phyloP scores from a whole-genome alignment of 2,113 vertebrate genomes.

The Psephotus haematonotus region DNA sequence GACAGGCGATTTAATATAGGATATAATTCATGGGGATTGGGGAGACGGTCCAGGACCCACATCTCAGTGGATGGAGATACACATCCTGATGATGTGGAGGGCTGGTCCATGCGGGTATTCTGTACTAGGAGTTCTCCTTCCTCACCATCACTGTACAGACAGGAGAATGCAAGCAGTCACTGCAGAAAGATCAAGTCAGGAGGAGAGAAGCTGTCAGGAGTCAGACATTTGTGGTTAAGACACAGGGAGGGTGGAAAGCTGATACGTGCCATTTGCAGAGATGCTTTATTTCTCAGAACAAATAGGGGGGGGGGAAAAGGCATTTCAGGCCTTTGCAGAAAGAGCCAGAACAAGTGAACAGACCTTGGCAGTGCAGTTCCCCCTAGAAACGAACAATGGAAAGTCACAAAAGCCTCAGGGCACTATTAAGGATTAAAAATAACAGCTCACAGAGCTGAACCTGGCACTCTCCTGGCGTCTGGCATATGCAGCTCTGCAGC shows the following conservation, averaged over 20 bases:
- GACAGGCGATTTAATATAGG: neutral
- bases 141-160: neutral
- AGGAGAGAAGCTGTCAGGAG: neutral
- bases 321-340: slow-evolving; percentile 4
- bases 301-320: neutral
- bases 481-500: neutral
- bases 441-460: neutral
- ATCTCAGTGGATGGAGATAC: neutral
- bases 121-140: neutral
- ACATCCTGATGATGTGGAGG: neutral
- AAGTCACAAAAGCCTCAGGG: slow-evolving; percentile 44
- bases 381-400: neutral
- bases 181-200: neutral
- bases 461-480: neutral
- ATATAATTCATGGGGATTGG: neutral
- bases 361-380: slow-evolving; percentile 24
- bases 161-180: neutral
- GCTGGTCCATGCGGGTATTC: neutral
- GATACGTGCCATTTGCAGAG: neutral
- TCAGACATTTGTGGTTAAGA: slow-evolving; percentile 49
- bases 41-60: neutral
- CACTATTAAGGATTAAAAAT: slow-evolving; percentile 24
- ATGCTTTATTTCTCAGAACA: slow-evolving; percentile 21
- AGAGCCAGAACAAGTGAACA: slow-evolving; percentile 53
- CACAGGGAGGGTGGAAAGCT: neutral